phyloP scores from a whole-genome alignment of 2,888 invertebrate species.

The Hirtodrosophila alboralis region DNA sequence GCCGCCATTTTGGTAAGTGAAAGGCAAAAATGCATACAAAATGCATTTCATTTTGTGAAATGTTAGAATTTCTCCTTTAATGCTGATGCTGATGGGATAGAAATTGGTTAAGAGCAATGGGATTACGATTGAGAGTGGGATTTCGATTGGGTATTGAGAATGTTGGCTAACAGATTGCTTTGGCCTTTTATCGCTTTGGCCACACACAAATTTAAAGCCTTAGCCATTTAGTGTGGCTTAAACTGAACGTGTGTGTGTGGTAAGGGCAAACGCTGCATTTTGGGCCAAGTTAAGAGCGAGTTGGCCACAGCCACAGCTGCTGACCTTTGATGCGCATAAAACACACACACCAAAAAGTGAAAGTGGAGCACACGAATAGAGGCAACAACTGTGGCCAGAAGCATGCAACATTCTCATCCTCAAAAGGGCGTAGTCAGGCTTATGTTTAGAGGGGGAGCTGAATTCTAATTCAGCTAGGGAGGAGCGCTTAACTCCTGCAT shows the following conservation, averaged over 20 bases:
- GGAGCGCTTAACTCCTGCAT: too few species aligned
- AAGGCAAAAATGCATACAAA: slow-evolving; percentile 68
- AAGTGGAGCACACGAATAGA: slow-evolving; percentile 55
- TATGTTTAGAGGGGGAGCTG: too few species aligned
- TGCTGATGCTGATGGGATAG: slow-evolving; percentile 31
- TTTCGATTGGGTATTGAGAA: slow-evolving; percentile 6
- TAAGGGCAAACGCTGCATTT: slow-evolving; percentile 1
- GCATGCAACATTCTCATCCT: too few species aligned
- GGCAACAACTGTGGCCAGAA: slow-evolving; percentile 11
- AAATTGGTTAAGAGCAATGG: slow-evolving; percentile 5
- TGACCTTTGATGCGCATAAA: slow-evolving; percentile 47
- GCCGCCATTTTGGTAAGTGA: slow-evolving; percentile 37
- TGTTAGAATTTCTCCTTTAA: slow-evolving; percentile 58
- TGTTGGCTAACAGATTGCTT: slow-evolving; percentile 32
- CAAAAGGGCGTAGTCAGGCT: too few species aligned
- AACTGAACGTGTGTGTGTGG: slow-evolving; percentile 22
- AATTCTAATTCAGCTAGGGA: too few species aligned
- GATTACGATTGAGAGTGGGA: slow-evolving; percentile 20
- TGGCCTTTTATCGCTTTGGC: slow-evolving; percentile 32
- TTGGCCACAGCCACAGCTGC: slow-evolving; percentile 24
- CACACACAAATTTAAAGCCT: slow-evolving; percentile 32
- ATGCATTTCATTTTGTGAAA: slow-evolving; percentile 68
- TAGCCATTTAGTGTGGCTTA: slow-evolving; percentile 40
- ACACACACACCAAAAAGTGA: slow-evolving; percentile 29
- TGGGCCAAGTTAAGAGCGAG: slow-evolving; percentile 20